These are phyloP conservation scores for Hyperopisus bebe DNA, from an alignment of 2,113 vertebrate genomes.

Conservation along the genomic window DNA sequence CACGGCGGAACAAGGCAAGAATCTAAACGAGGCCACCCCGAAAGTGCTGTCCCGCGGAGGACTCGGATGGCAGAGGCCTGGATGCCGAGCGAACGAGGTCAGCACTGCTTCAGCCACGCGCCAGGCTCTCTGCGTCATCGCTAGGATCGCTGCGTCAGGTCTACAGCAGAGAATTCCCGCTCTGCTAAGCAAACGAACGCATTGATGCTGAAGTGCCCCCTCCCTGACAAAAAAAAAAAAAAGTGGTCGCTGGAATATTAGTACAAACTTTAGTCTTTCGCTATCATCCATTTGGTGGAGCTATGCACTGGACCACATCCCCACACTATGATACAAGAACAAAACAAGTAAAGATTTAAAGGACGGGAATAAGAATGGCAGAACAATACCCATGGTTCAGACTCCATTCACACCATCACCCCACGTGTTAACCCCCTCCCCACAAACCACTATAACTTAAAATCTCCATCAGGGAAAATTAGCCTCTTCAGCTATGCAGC, in stretches of 20 bases:
- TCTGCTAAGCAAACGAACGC: background rate
- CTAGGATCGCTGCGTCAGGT: background rate
- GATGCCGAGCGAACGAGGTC: background rate
- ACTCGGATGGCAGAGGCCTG: background rate
- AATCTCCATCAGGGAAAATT: background rate
- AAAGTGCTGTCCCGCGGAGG: background rate
- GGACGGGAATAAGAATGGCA: background rate
- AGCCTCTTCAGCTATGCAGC: slow-evolving; percentile 32
- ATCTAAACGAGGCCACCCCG: background rate
- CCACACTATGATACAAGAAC: background rate
- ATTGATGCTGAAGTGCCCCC: background rate
- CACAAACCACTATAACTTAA: background rate
- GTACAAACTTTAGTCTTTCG: background rate
- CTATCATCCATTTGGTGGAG: background rate
- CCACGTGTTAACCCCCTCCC: background rate
- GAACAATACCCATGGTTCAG: background rate
- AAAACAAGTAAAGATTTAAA: background rate
- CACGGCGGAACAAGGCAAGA: background rate
- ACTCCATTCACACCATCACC: background rate
- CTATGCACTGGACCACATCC: background rate
- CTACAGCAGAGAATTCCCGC: background rate
- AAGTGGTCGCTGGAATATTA: background rate
- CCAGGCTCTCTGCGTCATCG: background rate
- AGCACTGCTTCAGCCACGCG: background rate
- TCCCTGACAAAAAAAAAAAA: background rate